Evolutionary conservation across 2,888 invertebrate genomes (phyloP).

Genomic region (Malachius bipustulatus): DNA sequence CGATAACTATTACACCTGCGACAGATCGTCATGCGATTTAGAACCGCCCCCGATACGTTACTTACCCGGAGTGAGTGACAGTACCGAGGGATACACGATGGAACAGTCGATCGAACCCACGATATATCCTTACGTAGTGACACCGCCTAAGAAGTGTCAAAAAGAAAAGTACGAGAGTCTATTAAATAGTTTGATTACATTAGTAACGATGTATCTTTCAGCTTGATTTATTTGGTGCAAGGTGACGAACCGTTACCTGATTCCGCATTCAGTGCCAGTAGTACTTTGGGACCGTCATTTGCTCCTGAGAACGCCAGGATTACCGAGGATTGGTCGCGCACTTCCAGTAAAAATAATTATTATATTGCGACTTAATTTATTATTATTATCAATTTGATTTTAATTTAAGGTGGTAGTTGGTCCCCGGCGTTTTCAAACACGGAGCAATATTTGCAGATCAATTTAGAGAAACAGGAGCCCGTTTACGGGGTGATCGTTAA

Average conservation of each 20-base stretch:
- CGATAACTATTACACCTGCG: constrained; percentile 62
- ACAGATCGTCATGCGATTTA: constrained; percentile 22
- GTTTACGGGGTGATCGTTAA: constrained; percentile 63
- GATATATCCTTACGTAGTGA: constrained; percentile 27
- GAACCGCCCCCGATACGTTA: background rate
- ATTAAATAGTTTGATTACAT: constrained; percentile 20
- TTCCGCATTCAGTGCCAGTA: constrained; percentile 48
- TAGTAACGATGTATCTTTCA: too few relatives aligned
- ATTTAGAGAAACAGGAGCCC: constrained; percentile 49
- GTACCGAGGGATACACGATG: background rate
- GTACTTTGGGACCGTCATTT: constrained; percentile 38
- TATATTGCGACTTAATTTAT: background rate
- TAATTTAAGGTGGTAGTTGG: constrained; percentile 51
- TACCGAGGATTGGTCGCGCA: constrained; percentile 12
- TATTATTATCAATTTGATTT: constrained; percentile 3
- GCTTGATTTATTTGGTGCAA: constrained; percentile 39
- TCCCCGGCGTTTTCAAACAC: constrained; percentile 46
- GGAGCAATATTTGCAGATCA: constrained; percentile 54
- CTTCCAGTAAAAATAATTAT: background rate
- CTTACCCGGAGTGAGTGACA: constrained; percentile 3
- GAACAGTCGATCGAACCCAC: constrained; percentile 5
- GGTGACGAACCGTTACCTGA: constrained; percentile 40
- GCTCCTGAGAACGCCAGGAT: constrained; percentile 44
- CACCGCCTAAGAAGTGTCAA: constrained; percentile 39
- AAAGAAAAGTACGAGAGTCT: constrained; percentile 31